Base-by-base conservation (phyloP, 2,797 vertebrate species). In the Amblyraja radiata region DNA sequence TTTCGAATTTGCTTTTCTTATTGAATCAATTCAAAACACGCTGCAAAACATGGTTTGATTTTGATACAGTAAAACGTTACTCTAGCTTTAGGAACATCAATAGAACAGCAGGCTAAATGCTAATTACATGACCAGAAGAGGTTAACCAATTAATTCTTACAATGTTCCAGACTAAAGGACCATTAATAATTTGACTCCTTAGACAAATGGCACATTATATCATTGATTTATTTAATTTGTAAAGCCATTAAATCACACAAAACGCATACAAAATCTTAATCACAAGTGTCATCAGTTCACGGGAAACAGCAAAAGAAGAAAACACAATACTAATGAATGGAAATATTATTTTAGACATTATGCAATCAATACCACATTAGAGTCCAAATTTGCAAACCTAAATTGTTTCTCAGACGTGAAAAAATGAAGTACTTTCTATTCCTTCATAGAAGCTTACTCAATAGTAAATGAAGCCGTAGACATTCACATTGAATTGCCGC, bases 141-240 rank as follows among this genome's bases (percentile, higher is more conserved):
- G 90, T 91, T 91, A 91, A 73, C 90, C 90, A 91, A 91, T 91
- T 91, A 74, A 54, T 91, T 68, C 39, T 74, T 74, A 46, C 36
- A 91, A 39, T 23, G 14, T 65, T 88, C 21, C 18, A 46, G 23
- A 91, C 90, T 25, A 74, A 91, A 73, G 71, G 68, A 39, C 90
- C 90, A 54, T 73, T 91, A 91, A 91, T 74, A 46, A 91, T 91
- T 74, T 91, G 68, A 74, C 39, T 91, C 68, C 65, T 88, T 88
- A 65, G 61, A 88, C 90, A 73, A 91, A 91, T 54, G 36, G 90
- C 28, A 91, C 58, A 88, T 65, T 88, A 88, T 88, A 88, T 88
- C 61, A 88, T 88, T 88, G 84, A 88, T 88, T 88, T 88, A 65
- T 88, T 88, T 88, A 88, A 88, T 88, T 88, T 88, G 84, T 65